A percentile compares a stretch with the other conserved stretches of the same genome.
Evolutionary conservation across 2,797 vertebrate genomes (phyloP).

Genomic region (Pygocentrus nattereri): DNA sequence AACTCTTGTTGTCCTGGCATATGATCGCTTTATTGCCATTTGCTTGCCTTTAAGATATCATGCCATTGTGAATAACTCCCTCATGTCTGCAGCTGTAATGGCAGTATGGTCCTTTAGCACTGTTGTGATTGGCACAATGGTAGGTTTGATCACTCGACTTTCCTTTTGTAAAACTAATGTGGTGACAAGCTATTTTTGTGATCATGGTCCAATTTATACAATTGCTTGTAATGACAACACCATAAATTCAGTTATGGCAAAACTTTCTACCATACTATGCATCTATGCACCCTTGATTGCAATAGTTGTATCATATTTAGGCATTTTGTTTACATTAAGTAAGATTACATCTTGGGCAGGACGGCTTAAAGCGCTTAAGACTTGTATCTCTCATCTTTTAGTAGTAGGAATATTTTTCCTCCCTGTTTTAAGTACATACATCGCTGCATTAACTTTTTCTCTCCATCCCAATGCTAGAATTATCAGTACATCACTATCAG

Average conservation of each 20-base stretch:
- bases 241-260: background rate
- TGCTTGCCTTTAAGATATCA: no score
- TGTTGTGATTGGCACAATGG: background rate
- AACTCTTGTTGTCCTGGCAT: no score
- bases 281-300: background rate
- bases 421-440: background rate
- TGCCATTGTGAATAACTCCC: no score
- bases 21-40: no score
- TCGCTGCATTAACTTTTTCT: background rate
- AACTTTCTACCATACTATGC: background rate
- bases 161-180: background rate
- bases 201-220: background rate
- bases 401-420: background rate
- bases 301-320: background rate
- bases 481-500: no score
- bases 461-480: background rate
- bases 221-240: background rate
- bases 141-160: background rate
- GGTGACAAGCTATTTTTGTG: background rate
- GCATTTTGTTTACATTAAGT: background rate
- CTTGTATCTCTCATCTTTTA: conserved; percentile 43
- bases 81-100: no score
- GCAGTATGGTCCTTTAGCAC: background rate
- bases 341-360: conserved; percentile 52
- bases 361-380: conserved; percentile 58